These are phyloP conservation scores for Mirza zaza DNA, from an alignment of 2,113 vertebrate genomes.

Conservation along the genomic window DNA sequence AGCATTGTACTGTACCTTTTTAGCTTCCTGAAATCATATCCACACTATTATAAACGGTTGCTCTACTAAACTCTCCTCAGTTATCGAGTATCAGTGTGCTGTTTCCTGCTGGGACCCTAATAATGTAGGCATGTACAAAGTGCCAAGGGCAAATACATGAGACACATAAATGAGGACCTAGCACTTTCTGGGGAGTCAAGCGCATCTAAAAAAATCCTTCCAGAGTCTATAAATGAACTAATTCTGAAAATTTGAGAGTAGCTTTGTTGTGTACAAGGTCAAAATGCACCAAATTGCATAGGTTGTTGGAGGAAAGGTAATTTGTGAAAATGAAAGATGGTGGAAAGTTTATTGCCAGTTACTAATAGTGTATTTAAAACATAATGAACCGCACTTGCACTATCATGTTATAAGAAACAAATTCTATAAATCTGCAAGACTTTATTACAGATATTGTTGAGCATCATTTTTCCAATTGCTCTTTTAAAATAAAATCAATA, in stretches of 20 bases:
- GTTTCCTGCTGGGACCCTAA: not conserved
- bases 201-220: not conserved
- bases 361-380: not conserved
- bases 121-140: not conserved
- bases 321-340: not conserved
- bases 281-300: not conserved
- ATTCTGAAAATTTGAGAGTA: not conserved
- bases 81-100: not conserved
- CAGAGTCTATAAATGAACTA: not conserved
- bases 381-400: not conserved
- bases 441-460: not conserved
- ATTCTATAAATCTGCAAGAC: not conserved
- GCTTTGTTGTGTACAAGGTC: not conserved
- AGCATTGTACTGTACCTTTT: not conserved
- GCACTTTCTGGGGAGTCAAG: not conserved
- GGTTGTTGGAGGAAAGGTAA: not conserved
- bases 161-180: not conserved
- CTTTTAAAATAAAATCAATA: conserved; percentile 1
- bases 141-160: not conserved
- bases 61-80: not conserved
- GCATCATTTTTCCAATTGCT: not conserved
- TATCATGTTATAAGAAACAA: not conserved
- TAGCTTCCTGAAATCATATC: not conserved
- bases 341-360: not conserved
- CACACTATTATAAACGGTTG: not conserved